Conservation (phyloP, 2,888 invertebrate genomes). For the Xestia ashworthii region DNA sequence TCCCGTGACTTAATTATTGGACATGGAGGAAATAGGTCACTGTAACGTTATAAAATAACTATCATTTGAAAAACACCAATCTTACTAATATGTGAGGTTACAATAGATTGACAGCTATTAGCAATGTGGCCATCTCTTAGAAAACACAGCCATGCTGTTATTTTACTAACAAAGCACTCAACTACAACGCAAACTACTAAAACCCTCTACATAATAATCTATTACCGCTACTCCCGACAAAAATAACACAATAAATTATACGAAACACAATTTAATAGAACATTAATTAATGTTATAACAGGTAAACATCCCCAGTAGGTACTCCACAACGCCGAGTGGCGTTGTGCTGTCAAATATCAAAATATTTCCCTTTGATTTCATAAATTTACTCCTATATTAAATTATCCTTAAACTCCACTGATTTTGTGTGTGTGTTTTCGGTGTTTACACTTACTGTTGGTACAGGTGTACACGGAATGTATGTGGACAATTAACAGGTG, state of each 20-base stretch:
- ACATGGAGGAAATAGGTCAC: too few relatives aligned
- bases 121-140: neutral
- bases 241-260: conserved; percentile 15
- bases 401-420: conserved; percentile 33
- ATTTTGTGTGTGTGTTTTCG: conserved; percentile 19
- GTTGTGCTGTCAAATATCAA: conserved; percentile 46
- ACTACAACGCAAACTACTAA: neutral
- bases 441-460: neutral
- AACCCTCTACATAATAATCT: neutral
- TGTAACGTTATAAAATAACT: too few relatives aligned
- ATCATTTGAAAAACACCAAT: too few relatives aligned
- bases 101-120: neutral
- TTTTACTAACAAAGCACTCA: too few relatives aligned
- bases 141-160: neutral
- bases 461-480: conserved; percentile 6
- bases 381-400: conserved; percentile 44
- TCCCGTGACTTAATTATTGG: too few relatives aligned
- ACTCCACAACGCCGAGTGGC: conserved; percentile 15
- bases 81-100: too few relatives aligned
- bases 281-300: conserved; percentile 37
- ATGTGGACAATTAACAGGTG: neutral
- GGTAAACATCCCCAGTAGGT: conserved; percentile 28
- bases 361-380: conserved; percentile 44
- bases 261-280: conserved; percentile 17
- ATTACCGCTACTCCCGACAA: neutral